A percentile compares a stretch with the other conserved stretches of the same genome.
Conservation (phyloP, 2,113 vertebrate species). For the Tringa solitaria region DNA sequence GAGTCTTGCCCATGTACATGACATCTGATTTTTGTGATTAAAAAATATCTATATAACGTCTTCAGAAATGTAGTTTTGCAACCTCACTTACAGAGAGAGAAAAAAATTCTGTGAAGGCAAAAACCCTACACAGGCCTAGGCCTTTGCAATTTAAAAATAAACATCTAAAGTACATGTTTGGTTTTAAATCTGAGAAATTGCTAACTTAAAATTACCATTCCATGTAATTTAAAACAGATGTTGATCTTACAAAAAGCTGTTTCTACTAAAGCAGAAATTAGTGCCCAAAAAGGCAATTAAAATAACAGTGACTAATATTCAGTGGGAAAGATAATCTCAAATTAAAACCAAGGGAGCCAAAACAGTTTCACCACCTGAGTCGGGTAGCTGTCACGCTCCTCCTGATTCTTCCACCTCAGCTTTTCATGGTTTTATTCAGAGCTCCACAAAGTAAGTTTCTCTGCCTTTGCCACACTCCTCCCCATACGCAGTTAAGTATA, state of each 20-base stretch:
- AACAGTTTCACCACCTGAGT: background rate
- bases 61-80: background rate
- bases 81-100: background rate
- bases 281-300: background rate
- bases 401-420: background rate
- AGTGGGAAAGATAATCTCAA: background rate
- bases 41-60: background rate
- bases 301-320: background rate
- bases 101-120: background rate
- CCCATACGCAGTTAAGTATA: background rate
- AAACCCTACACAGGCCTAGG: background rate
- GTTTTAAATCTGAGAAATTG: conserved; percentile 11
- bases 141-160: conserved; percentile 1
- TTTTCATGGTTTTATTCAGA: background rate
- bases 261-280: background rate
- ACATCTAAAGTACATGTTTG: background rate
- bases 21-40: background rate
- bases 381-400: background rate
- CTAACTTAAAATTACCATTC: background rate
- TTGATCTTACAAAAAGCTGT: background rate
- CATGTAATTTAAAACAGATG: background rate
- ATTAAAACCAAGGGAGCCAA: background rate
- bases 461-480: background rate
- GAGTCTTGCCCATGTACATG: background rate
- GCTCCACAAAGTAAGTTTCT: background rate